A percentile compares a stretch with the other conserved stretches of the same genome.
phyloP scores from a whole-genome alignment of 1,140 invertebrate species.

The Euura saliciscinereae region DNA sequence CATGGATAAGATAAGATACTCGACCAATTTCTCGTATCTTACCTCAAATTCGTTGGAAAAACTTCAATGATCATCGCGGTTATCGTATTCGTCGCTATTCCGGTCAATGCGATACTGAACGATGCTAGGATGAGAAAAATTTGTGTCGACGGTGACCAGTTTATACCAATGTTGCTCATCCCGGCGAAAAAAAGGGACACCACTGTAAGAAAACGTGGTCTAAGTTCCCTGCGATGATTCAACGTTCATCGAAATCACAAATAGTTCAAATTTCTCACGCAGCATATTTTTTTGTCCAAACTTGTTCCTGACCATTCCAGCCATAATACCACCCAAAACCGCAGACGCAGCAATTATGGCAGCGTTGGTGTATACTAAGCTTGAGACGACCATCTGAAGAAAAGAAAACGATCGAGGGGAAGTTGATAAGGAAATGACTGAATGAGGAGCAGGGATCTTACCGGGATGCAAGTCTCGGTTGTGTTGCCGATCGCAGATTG shows the following conservation, averaged over 20 bases:
- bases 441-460: constrained; percentile 4
- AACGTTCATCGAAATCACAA: neutral
- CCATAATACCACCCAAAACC: constrained; percentile 42
- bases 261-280: constrained; percentile 36
- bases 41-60: constrained; percentile 52
- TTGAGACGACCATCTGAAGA: constrained; percentile 46
- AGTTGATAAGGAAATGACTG: neutral
- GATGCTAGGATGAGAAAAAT: constrained; percentile 47
- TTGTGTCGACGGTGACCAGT: constrained; percentile 49
- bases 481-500: constrained; percentile 19
- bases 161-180: constrained; percentile 47
- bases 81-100: constrained; percentile 45
- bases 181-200: constrained; percentile 40
- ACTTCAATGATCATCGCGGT: constrained; percentile 41
- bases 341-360: constrained; percentile 47
- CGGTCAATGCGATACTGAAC: constrained; percentile 45
- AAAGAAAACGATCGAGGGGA: constrained; percentile 16
- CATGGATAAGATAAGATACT: constrained; percentile 24
- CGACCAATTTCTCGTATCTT: constrained; percentile 26
- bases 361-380: constrained; percentile 48
- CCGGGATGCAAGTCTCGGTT: constrained; percentile 28
- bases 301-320: constrained; percentile 31
- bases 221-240: neutral
- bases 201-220: constrained; percentile 30
- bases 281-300: constrained; percentile 42